Evolutionary conservation across 2,888 invertebrate species (phyloP).

Genomic region (Hofmannophila pseudospretella): DNA sequence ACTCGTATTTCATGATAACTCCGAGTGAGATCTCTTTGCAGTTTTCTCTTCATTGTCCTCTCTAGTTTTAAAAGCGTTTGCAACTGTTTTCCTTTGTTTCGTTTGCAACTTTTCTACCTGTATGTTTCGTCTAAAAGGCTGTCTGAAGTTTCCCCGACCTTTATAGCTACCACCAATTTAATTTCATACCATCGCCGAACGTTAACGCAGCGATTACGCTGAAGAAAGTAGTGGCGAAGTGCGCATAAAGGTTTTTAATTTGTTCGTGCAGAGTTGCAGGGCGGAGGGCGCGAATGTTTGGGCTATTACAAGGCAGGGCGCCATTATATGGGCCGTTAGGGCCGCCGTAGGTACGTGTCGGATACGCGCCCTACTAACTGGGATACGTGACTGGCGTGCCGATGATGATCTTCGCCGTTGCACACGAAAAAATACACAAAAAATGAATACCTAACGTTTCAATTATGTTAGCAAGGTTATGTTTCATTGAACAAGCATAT

Average conservation of each 20-base stretch:
- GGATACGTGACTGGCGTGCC: slow-evolving; percentile 54
- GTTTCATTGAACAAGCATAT: too few species aligned
- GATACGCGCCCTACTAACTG: slow-evolving; percentile 68
- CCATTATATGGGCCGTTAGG: slow-evolving; percentile 67
- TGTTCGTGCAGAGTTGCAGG: slow-evolving; percentile 49
- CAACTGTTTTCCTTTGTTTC: neutral
- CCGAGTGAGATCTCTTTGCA: slow-evolving; percentile 16
- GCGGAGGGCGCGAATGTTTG: slow-evolving; percentile 43
- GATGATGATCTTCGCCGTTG: slow-evolving; percentile 29
- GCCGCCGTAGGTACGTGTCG: slow-evolving; percentile 58
- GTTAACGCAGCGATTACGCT: slow-evolving; percentile 22
- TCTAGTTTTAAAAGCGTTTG: neutral
- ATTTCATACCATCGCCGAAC: slow-evolving; percentile 3
- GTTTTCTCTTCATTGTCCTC: slow-evolving; percentile 1
- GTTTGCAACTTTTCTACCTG: neutral
- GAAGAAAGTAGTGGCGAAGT: slow-evolving; percentile 32
- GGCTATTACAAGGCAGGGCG: slow-evolving; percentile 51
- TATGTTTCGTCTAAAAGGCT: neutral
- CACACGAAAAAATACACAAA: slow-evolving; percentile 15
- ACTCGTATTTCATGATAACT: slow-evolving; percentile 50
- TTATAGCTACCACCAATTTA: slow-evolving; percentile 6
- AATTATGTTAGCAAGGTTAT: too few species aligned
- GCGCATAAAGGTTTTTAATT: slow-evolving; percentile 66
- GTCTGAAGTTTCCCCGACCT: neutral
- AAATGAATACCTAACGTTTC: neutral